Percentiles rank a stretch among this genome's conserved stretches.
These are phyloP conservation scores for Apocrypta bakeri DNA, from an alignment of 1,140 invertebrate species.

Conservation along the genomic window DNA sequence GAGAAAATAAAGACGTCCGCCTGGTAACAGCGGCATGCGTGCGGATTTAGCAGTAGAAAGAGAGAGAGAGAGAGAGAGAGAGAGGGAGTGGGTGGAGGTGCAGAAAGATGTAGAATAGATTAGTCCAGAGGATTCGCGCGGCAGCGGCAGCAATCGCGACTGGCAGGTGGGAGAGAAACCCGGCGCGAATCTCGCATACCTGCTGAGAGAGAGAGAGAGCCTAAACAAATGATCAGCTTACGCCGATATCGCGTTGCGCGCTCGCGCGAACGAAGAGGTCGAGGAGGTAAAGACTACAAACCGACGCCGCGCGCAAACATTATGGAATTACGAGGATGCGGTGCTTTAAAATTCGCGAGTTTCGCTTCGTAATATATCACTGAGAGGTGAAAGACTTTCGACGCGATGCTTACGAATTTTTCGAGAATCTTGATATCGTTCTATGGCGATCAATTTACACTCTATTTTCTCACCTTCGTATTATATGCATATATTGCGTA, in stretches of 20 bases:
- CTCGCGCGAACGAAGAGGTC: neutral
- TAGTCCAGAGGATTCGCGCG: neutral
- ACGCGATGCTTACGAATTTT: neutral
- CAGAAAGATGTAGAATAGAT: conserved; percentile 21
- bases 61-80: conserved; percentile 21
- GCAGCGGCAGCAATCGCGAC: neutral
- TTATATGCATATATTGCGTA: too few species aligned
- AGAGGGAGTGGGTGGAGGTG: conserved; percentile 18
- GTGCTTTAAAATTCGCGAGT: neutral
- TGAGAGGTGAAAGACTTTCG: too few species aligned
- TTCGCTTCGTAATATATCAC: conserved; percentile 14
- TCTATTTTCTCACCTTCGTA: too few species aligned
- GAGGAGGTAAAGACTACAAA: conserved; percentile 11
- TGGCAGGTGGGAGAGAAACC: conserved; percentile 28
- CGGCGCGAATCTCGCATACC: conserved; percentile 31
- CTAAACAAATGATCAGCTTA: conserved; percentile 50
- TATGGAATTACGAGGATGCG: conserved; percentile 23
- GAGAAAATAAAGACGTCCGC: conserved; percentile 44
- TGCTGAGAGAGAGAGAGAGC: neutral
- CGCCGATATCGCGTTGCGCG: conserved; percentile 21
- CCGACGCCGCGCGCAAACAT: too few species aligned
- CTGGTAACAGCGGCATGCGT: conserved; percentile 29
- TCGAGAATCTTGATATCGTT: neutral
- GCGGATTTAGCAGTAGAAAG: conserved; percentile 27
- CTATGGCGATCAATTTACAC: too few species aligned